These are phyloP conservation scores for Clamator glandarius DNA, from an alignment of 2,797 vertebrate genomes.

Conservation along the genomic window DNA sequence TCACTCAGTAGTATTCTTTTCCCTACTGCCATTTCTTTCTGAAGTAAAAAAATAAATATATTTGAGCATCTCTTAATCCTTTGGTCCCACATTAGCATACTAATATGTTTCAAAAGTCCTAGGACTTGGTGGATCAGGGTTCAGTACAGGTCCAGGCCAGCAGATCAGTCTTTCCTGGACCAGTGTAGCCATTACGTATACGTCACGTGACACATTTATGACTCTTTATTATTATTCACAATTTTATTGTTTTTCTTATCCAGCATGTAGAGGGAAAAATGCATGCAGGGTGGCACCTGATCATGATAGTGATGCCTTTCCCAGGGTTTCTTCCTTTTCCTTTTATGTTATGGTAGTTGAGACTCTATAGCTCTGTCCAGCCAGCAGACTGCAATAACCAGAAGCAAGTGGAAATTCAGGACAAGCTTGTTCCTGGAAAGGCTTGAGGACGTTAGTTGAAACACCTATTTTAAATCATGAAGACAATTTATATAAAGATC, in stretches of 20 bases:
- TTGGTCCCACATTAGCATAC: neutral
- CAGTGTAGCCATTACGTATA: neutral
- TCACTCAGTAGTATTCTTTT: neutral
- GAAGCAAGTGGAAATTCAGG: neutral
- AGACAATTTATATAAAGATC: neutral
- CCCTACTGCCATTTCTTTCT: neutral
- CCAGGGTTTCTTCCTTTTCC: neutral
- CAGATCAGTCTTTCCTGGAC: neutral
- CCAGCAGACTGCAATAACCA: neutral
- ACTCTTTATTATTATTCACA: neutral
- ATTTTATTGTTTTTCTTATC: neutral
- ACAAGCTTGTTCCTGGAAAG: neutral
- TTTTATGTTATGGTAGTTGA: neutral
- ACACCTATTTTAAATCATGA: neutral
- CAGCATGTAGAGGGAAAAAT: neutral
- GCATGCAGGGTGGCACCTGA: neutral
- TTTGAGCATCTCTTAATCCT: neutral
- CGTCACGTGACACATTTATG: neutral
- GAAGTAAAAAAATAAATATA: neutral
- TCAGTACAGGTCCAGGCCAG: neutral
- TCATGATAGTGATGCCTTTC: neutral
- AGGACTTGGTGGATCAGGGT: neutral
- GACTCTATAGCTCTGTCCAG: neutral
- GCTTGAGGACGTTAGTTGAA: neutral
- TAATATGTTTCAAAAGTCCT: neutral